Percentiles rank a stretch among this genome's conserved stretches.
These are phyloP conservation scores for Lophius piscatorius DNA, from an alignment of 2,113 vertebrate genomes.

Conservation along the genomic window DNA sequence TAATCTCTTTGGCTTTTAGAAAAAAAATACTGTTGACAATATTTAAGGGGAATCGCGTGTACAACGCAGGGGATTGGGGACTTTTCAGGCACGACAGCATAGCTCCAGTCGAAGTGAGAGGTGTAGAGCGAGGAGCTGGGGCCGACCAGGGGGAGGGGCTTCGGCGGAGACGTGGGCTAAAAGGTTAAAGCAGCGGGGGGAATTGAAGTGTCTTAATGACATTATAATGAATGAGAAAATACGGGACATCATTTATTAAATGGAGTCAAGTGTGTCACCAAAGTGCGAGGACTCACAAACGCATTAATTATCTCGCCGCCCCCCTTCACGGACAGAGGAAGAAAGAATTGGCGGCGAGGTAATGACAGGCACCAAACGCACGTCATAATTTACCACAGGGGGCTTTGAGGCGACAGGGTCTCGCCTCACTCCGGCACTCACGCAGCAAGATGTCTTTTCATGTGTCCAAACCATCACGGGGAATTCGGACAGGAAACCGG, in stretches of 20 bases:
- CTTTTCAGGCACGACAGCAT: no score
- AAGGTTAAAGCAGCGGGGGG: slow-evolving; percentile 80
- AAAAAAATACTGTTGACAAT: no score
- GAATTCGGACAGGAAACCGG: slow-evolving; percentile 62
- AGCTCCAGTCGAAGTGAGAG: no score
- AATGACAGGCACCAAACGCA: slow-evolving; percentile 72
- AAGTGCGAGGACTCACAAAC: slow-evolving; percentile 73
- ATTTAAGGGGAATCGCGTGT: no score
- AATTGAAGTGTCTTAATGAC: slow-evolving; percentile 83
- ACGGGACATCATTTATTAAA: slow-evolving; percentile 82
- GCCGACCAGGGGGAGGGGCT: slow-evolving; percentile 55
- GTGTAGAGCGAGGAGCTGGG: slow-evolving; percentile 67
- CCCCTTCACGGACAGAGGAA: slow-evolving; percentile 57
- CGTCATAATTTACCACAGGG: slow-evolving; percentile 73
- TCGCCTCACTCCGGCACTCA: slow-evolving; percentile 58
- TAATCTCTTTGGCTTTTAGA: no score
- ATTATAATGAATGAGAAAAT: slow-evolving; percentile 84
- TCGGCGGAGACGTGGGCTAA: slow-evolving; percentile 64
- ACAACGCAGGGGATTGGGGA: no score
- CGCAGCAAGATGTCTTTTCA: slow-evolving; percentile 63
- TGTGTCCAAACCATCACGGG: slow-evolving; percentile 64
- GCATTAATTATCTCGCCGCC: slow-evolving; percentile 79
- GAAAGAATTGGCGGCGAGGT: slow-evolving; percentile 59
- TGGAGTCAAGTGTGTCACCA: slow-evolving; percentile 80
- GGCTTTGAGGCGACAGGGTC: slow-evolving; percentile 64